Conservation (phyloP, 2,888 invertebrate genomes). For the Dicranocentrus wangi region DNA sequence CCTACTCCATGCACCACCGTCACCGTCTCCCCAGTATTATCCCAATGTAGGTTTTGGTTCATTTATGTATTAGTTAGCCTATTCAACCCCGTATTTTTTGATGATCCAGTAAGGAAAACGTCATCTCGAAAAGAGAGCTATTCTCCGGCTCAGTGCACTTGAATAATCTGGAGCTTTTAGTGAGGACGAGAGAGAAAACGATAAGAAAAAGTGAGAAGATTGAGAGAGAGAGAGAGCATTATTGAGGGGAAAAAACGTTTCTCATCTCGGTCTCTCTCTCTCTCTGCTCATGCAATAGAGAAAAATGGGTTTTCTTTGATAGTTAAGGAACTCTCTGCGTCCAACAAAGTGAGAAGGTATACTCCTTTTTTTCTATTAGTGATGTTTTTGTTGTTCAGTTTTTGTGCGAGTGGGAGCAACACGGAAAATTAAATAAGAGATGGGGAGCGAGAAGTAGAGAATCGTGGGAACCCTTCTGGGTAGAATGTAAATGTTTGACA, state of each 20-base stretch:
- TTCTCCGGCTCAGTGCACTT: slow-evolving; percentile 60
- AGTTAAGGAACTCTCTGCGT: background rate
- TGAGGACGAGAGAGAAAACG: slow-evolving; percentile 31
- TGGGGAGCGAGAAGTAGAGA: slow-evolving; percentile 36
- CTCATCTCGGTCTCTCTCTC: background rate
- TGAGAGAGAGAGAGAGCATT: too few relatives aligned
- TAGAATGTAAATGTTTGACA: slow-evolving; percentile 60
- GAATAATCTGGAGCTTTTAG: slow-evolving; percentile 55
- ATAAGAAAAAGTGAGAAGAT: slow-evolving; percentile 46
- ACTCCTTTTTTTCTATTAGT: background rate
- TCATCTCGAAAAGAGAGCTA: slow-evolving; percentile 54
- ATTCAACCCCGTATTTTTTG: background rate
- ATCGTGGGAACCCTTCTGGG: slow-evolving; percentile 66
- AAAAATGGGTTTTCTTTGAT: slow-evolving; percentile 22
- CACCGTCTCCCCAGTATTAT: slow-evolving; percentile 32
- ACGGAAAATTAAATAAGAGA: slow-evolving; percentile 60
- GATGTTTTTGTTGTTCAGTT: slow-evolving; percentile 57
- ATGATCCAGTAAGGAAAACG: slow-evolving; percentile 42
- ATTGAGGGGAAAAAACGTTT: slow-evolving; percentile 53
- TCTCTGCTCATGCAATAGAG: slow-evolving; percentile 36
- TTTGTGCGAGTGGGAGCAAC: slow-evolving; percentile 59
- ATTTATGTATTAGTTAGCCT: slow-evolving; percentile 14
- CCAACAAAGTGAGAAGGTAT: background rate
- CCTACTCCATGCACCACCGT: background rate
- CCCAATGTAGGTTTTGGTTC: slow-evolving; percentile 31